Percentiles rank a stretch among this genome's conserved stretches.
These are phyloP conservation scores for Pagrus major DNA, from an alignment of 2,113 vertebrate species.

Conservation along the genomic window DNA sequence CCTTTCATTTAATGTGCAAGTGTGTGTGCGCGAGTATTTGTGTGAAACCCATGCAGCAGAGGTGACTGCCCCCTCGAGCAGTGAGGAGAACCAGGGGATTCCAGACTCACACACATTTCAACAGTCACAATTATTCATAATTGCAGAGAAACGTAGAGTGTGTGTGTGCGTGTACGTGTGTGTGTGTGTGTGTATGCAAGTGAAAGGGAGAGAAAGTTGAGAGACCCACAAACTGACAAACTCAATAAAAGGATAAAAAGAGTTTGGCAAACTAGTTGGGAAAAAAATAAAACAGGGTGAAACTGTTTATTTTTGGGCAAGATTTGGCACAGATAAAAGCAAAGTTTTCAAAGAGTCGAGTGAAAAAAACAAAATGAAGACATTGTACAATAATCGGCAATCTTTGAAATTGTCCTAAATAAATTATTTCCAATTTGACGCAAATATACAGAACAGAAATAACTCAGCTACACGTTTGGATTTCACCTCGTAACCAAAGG, in stretches of 20 bases:
- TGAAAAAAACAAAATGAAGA: constrained; percentile 19
- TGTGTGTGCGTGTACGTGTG: constrained; percentile 1
- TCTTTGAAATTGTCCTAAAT: not conserved
- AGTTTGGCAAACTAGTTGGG: constrained; percentile 45
- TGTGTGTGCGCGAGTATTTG: constrained; percentile 22
- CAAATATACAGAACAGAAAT: not conserved
- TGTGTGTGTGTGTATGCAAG: not conserved
- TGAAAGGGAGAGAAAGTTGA: constrained; percentile 50
- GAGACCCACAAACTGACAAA: constrained; percentile 58
- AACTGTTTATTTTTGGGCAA: constrained; percentile 74
- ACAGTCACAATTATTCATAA: constrained; percentile 88
- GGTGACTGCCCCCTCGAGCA: constrained; percentile 74
- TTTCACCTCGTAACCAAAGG: not conserved
- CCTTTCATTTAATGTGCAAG: constrained; percentile 69
- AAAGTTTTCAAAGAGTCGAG: constrained; percentile 81
- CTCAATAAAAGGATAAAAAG: constrained; percentile 45
- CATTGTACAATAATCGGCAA: not conserved
- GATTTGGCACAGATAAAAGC: constrained; percentile 76
- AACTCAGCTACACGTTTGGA: not conserved
- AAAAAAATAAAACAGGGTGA: constrained; percentile 29
- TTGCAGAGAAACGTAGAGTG: constrained; percentile 73
- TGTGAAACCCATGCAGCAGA: constrained; percentile 57
- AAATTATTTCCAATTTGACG: not conserved
- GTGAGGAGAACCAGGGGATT: constrained; percentile 76
- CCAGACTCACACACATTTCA: constrained; percentile 79